Evolutionary conservation across 2,113 vertebrate genomes (phyloP), one percentile per base, ranked within the genome.

Genomic region (Paramormyrops kingsleyae): DNA sequence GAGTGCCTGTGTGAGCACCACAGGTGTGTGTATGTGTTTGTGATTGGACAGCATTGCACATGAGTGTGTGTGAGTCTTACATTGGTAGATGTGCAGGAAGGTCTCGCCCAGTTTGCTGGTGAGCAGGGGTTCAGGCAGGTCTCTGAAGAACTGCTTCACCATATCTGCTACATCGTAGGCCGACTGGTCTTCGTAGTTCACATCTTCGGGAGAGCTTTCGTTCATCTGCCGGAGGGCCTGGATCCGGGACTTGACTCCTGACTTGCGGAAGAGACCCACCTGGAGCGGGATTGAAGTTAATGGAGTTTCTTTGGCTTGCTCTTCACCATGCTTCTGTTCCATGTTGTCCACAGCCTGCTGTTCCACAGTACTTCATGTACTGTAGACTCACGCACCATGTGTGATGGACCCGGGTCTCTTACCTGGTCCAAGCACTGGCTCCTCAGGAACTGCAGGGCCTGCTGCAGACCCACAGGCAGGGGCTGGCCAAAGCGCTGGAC

Each of bases 101-200:
- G 98, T 99, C 93, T 99, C 98, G 39, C 98, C 98, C 31, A 99
- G 96, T 91, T 99, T 99, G 95, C 96, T 98, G 89, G 98, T 99
- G 91, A 99, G 97, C 6, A 99, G 97, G 1, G 99, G 99, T 86
- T 99, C 99, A 0, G 99, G 99, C 44, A 99, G 95, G 93, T 99
- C 99, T 88, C 99, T 96, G 95, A 99, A 99, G 93, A 99, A 99
- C 91, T 99, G 99, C 89, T 99, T 99, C 83, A 99, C 97, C 99
- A 99, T 99, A 91, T 99, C 99, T 0, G 99, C 99, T 91, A 99
- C 98, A 21, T 99, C 99, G 0, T 99, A 99, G 0, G 99, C 98
- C 0, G 98, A 99, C 91, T 99, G 99, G 87, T 99, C 99, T 52
- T 99, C 97, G 15, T 99, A 99, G 95, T 91, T 96, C 90, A 99